Evolutionary conservation across 2,113 vertebrate species (phyloP), one percentile per base, ranked within the genome.

Genomic region (Channa maculata): DNA sequence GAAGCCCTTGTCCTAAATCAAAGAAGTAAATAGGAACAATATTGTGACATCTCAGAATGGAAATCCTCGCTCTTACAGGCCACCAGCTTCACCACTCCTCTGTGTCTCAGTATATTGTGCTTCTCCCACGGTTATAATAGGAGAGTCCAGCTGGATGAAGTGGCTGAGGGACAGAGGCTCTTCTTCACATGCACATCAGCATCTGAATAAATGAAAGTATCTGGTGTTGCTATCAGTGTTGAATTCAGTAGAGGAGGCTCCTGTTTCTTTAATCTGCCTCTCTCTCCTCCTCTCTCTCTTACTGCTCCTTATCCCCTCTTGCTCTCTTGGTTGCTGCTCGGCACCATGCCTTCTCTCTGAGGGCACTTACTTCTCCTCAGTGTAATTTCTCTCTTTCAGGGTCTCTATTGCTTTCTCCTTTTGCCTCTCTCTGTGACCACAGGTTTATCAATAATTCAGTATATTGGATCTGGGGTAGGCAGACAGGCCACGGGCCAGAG

Each of bases 191-290:
- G 72, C 80, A 79, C 78, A 62, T 85, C 85, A 86, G 75, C 55
- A 24, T 88, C 91, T 95, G 89, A 95, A 95, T 95, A 94, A 94
- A 93, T 94, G 94, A 95, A 93, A 91, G 91, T 92, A 92, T 93
- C 91, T 92, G 88, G 90, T 94, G 92, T 92, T 93, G 90, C 89
- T 88, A 90, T 90, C 80, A 74, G 90, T 91, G 90, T 91, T 87
- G 79, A 88, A 91, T 93, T 93, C 85, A 85, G 69, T 59, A 66
- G 61, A 41, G 49, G 71, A 77, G 86, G 91, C 86, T 94, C 93
- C 81, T 80, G 46, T 94, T 93, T 93, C 93, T 90, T 88, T 89
- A 90, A 89, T 88, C 84, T 84, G 11, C 77, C 84, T 83, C 75
- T 77, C 62, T 73, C 65, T 65, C 13, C 71, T 75, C 75, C 61